These are phyloP conservation scores for Ypsolopha sequella DNA, from an alignment of 2,888 invertebrate species.

Conservation along the genomic window DNA sequence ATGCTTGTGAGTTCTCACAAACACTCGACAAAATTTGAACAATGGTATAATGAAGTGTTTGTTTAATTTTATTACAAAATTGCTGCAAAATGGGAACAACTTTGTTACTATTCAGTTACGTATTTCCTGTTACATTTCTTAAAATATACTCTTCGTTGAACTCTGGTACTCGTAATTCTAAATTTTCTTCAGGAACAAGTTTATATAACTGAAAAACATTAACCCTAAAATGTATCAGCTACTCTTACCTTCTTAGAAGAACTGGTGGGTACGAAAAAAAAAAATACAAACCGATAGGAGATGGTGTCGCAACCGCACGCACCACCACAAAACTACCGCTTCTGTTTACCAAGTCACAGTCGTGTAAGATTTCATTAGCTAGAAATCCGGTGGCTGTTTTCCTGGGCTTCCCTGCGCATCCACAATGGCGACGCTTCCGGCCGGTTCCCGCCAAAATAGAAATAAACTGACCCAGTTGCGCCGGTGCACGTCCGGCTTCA, in stretches of 20 bases:
- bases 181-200: too few relatives aligned
- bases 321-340: slow-evolving; percentile 27
- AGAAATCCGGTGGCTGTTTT: slow-evolving; percentile 63
- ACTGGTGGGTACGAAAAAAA: slow-evolving; percentile 6
- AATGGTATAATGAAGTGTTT: too few relatives aligned
- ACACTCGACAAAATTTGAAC: too few relatives aligned
- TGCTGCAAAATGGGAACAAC: too few relatives aligned
- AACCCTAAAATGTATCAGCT: slow-evolving; percentile 19
- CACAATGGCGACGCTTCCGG: slow-evolving; percentile 68
- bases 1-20: too few relatives aligned
- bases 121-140: too few relatives aligned
- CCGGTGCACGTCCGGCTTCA: slow-evolving; percentile 45
- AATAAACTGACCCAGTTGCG: slow-evolving; percentile 68
- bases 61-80: too few relatives aligned
- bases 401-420: slow-evolving; percentile 64
- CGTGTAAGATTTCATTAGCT: slow-evolving; percentile 62
- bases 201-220: not conserved
- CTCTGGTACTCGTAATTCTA: too few relatives aligned
- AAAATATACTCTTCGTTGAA: too few relatives aligned
- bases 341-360: slow-evolving; percentile 26
- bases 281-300: slow-evolving; percentile 15
- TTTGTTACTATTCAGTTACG: too few relatives aligned
- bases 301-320: not conserved
- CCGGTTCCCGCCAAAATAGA: slow-evolving; percentile 70
- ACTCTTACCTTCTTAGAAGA: slow-evolving; percentile 48